phyloP scores from a whole-genome alignment of 2,888 invertebrate genomes.

The Agrochola lota region DNA sequence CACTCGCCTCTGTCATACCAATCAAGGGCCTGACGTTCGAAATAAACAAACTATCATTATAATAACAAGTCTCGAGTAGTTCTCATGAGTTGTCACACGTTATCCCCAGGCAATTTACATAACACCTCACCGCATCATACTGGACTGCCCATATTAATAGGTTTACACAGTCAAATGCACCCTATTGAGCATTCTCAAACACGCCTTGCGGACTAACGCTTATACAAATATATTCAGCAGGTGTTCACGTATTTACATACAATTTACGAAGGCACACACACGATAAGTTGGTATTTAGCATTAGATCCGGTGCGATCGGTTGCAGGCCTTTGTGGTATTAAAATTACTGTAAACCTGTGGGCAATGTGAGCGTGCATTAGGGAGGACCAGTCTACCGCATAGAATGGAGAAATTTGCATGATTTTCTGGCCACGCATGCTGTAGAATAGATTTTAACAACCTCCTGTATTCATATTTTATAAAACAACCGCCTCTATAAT shows the following conservation, averaged over 20 bases:
- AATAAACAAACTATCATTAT: slow-evolving; percentile 53
- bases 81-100: slow-evolving; percentile 75
- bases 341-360: slow-evolving; percentile 39
- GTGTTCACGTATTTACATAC: slow-evolving; percentile 90
- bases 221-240: slow-evolving; percentile 89
- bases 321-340: slow-evolving; percentile 63
- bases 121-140: slow-evolving; percentile 82
- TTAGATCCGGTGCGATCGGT: slow-evolving; percentile 81
- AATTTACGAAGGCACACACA: slow-evolving; percentile 85
- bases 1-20: slow-evolving; percentile 18
- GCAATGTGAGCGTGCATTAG: slow-evolving; percentile 16
- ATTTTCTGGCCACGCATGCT: background rate
- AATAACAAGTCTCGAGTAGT: slow-evolving; percentile 59
- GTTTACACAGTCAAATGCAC: slow-evolving; percentile 87
- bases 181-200: slow-evolving; percentile 85
- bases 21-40: slow-evolving; percentile 34
- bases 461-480: background rate
- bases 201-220: slow-evolving; percentile 78
- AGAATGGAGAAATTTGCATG: slow-evolving; percentile 25
- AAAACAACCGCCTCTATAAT: background rate
- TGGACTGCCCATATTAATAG: slow-evolving; percentile 84
- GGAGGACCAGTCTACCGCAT: slow-evolving; percentile 18
- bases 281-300: slow-evolving; percentile 82
- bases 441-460: background rate
- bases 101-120: slow-evolving; percentile 75